These are phyloP conservation scores for Lepidurus apus DNA, from an alignment of 1,140 invertebrate species.

Conservation along the genomic window DNA sequence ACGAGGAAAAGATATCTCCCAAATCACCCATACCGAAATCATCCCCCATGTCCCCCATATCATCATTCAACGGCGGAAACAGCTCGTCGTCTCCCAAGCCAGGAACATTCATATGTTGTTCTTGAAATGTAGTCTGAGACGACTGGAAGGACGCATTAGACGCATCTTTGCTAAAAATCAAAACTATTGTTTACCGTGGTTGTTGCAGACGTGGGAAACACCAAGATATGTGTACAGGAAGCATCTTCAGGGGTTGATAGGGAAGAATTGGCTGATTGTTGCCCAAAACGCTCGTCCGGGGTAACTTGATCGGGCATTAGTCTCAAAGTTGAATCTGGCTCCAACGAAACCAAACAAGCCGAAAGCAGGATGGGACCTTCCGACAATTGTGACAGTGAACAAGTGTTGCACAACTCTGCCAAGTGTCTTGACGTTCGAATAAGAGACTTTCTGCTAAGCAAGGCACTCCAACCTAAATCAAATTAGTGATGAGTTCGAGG, in stretches of 20 bases:
- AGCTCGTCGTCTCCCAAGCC: conserved; percentile 70
- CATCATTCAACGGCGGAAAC: conserved; percentile 60
- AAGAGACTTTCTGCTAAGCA: conserved; percentile 86
- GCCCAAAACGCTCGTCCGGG: conserved; percentile 82
- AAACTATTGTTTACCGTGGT: conserved; percentile 62
- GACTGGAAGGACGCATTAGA: conserved; percentile 54
- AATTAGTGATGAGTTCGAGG: conserved; percentile 27
- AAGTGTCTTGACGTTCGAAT: conserved; percentile 78
- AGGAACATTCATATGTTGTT: conserved; percentile 68
- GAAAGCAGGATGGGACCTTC: conserved; percentile 86
- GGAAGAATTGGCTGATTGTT: conserved; percentile 70
- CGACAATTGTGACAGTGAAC: conserved; percentile 69
- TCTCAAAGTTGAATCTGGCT: conserved; percentile 86
- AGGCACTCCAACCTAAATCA: conserved; percentile 75
- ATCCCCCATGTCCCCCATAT: conserved; percentile 58
- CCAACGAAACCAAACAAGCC: conserved; percentile 93
- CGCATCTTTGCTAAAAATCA: conserved; percentile 23
- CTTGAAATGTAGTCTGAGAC: conserved; percentile 76
- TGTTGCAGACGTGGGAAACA: conserved; percentile 96
- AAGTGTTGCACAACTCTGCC: conserved; percentile 85
- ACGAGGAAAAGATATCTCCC: conserved; percentile 36
- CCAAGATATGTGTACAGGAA: conserved; percentile 94
- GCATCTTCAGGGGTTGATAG: conserved; percentile 88
- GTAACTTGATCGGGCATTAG: conserved; percentile 87
- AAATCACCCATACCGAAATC: conserved; percentile 50